Conservation (phyloP, 1,140 invertebrate species). For the Euwallacea similis region DNA sequence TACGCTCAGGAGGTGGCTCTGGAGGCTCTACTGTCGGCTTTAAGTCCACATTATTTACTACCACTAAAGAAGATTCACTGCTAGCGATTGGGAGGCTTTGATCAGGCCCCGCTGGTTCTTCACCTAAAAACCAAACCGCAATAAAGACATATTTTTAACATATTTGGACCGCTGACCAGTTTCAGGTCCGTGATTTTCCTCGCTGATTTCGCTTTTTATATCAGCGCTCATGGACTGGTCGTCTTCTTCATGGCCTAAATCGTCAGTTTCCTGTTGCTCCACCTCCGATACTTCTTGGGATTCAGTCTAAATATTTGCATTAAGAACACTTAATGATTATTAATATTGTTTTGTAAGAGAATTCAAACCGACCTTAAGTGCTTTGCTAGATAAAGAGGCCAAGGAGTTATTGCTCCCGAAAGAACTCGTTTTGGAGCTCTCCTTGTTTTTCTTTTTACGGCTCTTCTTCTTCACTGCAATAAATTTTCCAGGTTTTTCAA, state of each 20-base stretch:
- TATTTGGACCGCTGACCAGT: constrained; percentile 44
- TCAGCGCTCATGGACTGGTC: constrained; percentile 52
- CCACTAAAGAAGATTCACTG: constrained; percentile 10
- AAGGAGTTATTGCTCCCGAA: constrained; percentile 19
- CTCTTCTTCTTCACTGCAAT: constrained; percentile 44
- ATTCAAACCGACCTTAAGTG: constrained; percentile 25
- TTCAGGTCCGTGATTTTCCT: constrained; percentile 58
- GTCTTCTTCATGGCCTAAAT: constrained; percentile 47
- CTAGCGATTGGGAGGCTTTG: constrained; percentile 60
- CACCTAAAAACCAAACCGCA: constrained; percentile 37
- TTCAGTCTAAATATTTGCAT: constrained; percentile 23
- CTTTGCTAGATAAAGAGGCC: constrained; percentile 24
- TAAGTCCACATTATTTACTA: constrained; percentile 1
- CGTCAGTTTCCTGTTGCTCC: constrained; percentile 22
- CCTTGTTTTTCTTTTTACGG: constrained; percentile 51
- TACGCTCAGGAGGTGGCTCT: constrained; percentile 60
- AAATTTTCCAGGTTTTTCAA: no score
- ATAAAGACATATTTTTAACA: constrained; percentile 1
- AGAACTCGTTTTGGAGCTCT: constrained; percentile 36
- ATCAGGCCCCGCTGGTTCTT: constrained; percentile 62
- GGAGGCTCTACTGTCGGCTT: constrained; percentile 47
- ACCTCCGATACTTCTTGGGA: constrained; percentile 12
- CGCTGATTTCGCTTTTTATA: constrained; percentile 52
- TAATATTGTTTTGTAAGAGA: no score
- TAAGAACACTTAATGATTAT: no score